Evolutionary conservation across 2,888 invertebrate genomes (phyloP).

Genomic region (Loripinus fragilis): DNA sequence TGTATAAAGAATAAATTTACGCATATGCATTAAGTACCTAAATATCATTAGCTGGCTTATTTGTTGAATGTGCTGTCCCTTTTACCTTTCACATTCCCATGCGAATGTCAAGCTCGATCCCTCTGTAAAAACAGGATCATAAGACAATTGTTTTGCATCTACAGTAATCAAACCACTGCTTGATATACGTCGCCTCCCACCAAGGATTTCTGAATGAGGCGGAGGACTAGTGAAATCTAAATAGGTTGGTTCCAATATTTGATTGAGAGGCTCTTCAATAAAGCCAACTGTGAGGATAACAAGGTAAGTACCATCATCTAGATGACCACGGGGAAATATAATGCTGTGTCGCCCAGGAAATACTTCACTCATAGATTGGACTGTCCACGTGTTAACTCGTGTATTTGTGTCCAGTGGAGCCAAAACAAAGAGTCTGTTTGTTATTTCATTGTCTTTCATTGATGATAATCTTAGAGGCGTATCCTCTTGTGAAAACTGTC

Average conservation of each 20-base stretch:
- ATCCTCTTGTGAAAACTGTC: slow-evolving; percentile 52
- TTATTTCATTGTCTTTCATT: slow-evolving; percentile 57
- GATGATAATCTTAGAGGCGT: slow-evolving; percentile 56
- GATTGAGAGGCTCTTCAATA: slow-evolving; percentile 50
- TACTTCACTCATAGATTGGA: slow-evolving; percentile 21
- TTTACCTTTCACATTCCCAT: slow-evolving; percentile 40
- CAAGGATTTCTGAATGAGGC: slow-evolving; percentile 60
- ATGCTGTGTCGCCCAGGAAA: slow-evolving; percentile 38
- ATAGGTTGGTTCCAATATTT: slow-evolving; percentile 59
- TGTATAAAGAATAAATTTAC: too few relatives aligned
- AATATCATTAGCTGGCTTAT: too few relatives aligned
- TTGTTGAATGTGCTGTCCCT: too few relatives aligned
- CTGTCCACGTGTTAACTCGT: slow-evolving; percentile 51
- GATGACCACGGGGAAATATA: slow-evolving; percentile 46
- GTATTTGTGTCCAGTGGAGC: slow-evolving; percentile 41
- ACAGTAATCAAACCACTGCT: slow-evolving; percentile 25
- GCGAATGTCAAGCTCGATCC: slow-evolving; percentile 9
- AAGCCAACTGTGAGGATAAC: slow-evolving; percentile 52
- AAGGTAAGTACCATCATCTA: slow-evolving; percentile 38
- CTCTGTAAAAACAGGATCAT: slow-evolving; percentile 50
- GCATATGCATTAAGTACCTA: too few relatives aligned
- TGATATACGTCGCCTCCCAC: slow-evolving; percentile 44
- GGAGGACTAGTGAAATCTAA: slow-evolving; percentile 50
- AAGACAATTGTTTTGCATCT: slow-evolving; percentile 56
- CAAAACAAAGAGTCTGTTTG: slow-evolving; percentile 53